Evolutionary conservation across 2,797 vertebrate genomes (phyloP), one percentile per base, ranked within the genome.

Genomic region (Pantherophis alleghaniensis): DNA sequence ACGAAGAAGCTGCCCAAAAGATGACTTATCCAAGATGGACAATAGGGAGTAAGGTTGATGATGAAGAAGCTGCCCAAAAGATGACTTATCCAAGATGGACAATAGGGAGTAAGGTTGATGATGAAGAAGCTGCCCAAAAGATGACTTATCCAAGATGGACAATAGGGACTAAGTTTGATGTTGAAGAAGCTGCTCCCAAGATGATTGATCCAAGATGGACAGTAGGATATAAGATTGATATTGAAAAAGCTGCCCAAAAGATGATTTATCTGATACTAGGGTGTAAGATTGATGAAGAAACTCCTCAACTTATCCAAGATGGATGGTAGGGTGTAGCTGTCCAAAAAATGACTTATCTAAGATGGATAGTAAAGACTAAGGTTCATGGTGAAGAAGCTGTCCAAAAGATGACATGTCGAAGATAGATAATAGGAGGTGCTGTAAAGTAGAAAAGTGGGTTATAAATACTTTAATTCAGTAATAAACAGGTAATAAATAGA

Each of bases 221-320:
- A 24, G 7, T 3, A 60, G 22, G 7, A 0, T 0, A 0, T 60
- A 60, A 60, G 0, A 0, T 60, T 60, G 22, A 60, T 56, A 0
- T 1, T 56, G 55, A 14, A 56, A 13, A 86, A 37, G 42, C 5
- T 74, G 87, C 7, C 11, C 32, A 28, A 2, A 57, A 83, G n/a
- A 24, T 20, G 61, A n/a, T 18, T 14, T 59, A 60, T 60, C 60
- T 55, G 12, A 55, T 55, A 55, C 11, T 20, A 20, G 16, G 16
- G 18, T 57, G 4, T 20, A 57, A 57, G 4, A 1, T 56, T 61
- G 37, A 16, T 91, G 24, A 47, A 63, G 37, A 86, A 37, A 28
- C 10, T 74, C 63, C 1, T 11, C 32, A 7, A n/a, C 28, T 14
- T 42, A 37, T n/a, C 14, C 32, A 83, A 9, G 24, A 55, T 22